Conservation (phyloP, 2,797 vertebrate species). For the Lerista edwardsae region DNA sequence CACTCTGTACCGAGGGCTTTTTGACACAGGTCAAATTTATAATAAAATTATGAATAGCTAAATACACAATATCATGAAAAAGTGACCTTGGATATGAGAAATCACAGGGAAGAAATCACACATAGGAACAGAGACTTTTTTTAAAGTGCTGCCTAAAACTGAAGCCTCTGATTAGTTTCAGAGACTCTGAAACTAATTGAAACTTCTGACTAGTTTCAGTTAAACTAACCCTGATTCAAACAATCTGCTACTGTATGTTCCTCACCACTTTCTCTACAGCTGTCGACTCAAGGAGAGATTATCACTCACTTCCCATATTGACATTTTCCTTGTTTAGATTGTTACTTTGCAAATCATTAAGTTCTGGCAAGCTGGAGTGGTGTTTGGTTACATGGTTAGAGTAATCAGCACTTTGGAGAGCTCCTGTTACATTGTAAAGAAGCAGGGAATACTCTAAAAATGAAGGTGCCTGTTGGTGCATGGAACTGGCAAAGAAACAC, state of each 20-base stretch:
- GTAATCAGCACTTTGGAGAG: slow-evolving; percentile 33
- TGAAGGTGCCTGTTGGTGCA: background rate
- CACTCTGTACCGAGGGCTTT: background rate
- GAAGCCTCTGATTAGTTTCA: background rate
- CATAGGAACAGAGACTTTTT: background rate
- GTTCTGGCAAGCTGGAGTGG: slow-evolving; percentile 12
- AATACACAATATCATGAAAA: slow-evolving; percentile 11
- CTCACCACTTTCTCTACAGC: background rate
- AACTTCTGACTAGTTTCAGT: background rate
- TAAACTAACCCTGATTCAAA: background rate
- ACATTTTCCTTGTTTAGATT: slow-evolving; percentile 41
- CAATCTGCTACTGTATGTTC: background rate
- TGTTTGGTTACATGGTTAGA: slow-evolving; percentile 29
- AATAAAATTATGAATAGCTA: background rate
- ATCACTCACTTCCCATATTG: slow-evolving; percentile 6
- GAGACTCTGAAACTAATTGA: no score
- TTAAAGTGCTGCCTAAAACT: background rate
- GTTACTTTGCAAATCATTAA: slow-evolving; percentile 44
- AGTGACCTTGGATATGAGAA: background rate
- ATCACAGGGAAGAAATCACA: background rate
- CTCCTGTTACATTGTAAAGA: slow-evolving; percentile 23
- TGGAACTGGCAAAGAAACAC: background rate
- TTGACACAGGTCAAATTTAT: background rate
- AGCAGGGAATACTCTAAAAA: slow-evolving; percentile 39
- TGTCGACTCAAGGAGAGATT: slow-evolving; percentile 29